Conservation (phyloP, 2,113 vertebrate species). For the Coryphaenoides rupestris region DNA sequence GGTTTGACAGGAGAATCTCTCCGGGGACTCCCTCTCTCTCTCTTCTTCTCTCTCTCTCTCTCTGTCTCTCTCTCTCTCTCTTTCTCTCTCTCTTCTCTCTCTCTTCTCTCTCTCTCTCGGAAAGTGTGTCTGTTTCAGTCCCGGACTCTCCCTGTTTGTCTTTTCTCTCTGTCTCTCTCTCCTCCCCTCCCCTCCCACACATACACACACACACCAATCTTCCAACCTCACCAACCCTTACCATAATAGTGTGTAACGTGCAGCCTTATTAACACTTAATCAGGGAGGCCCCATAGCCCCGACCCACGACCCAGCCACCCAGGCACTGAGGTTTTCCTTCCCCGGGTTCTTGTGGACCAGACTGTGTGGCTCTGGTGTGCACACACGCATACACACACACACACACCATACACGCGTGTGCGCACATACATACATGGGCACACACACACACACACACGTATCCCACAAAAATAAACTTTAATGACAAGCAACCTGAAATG, state of each 20-base stretch:
- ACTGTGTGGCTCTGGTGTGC: conserved; percentile 55
- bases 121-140: too few relatives aligned
- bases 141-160: background rate
- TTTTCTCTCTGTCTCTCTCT: background rate
- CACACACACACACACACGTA: conserved; percentile 31
- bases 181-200: conserved; percentile 9
- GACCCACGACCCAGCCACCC: conserved; percentile 56
- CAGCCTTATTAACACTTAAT: conserved; percentile 63
- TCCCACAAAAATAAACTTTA: conserved; percentile 35
- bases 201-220: conserved; percentile 22
- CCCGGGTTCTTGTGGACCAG: conserved; percentile 63
- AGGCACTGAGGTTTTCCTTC: conserved; percentile 67
- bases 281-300: conserved; percentile 36
- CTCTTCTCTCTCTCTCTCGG: too few relatives aligned
- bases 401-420: too few relatives aligned
- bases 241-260: conserved; percentile 59
- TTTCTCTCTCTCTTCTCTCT: background rate
- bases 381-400: conserved; percentile 42
- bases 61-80: background rate
- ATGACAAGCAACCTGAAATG: background rate
- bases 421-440: conserved; percentile 8
- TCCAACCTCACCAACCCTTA: too few relatives aligned
- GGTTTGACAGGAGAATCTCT: background rate
- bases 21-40: background rate
- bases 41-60: background rate